phyloP scores from a whole-genome alignment of 2,113 vertebrate genomes.

The Urocynchramus pylzowi region DNA sequence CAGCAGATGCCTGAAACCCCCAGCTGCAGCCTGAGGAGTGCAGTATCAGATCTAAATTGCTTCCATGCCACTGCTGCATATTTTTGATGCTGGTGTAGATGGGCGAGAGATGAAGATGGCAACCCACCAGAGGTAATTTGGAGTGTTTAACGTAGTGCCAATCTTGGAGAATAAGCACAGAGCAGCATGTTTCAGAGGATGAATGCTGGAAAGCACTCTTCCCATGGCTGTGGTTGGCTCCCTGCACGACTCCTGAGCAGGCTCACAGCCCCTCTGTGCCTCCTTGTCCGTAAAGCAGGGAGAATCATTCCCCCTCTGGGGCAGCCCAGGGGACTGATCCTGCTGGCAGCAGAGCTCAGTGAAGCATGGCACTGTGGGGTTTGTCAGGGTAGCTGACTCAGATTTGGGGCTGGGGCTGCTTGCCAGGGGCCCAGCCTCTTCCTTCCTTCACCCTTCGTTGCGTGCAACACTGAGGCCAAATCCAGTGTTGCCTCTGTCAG shows the following conservation, averaged over 20 bases:
- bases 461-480: accelerated
- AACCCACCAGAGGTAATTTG: neutral
- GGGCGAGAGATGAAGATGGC: neutral
- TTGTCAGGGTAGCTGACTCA: neutral
- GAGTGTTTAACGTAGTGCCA: neutral
- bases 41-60: slow-evolving; percentile 25
- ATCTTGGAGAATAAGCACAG: neutral
- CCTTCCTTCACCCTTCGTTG: neutral
- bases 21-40: neutral
- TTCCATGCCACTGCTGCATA: slow-evolving; percentile 15
- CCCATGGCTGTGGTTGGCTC: neutral
- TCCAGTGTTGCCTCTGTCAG: neutral
- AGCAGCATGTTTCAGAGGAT: neutral
- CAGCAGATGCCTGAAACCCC: slow-evolving; percentile 31
- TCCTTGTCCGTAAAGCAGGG: neutral
- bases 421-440: neutral
- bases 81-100: neutral
- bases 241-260: neutral
- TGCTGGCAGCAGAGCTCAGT: neutral
- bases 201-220: neutral
- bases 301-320: neutral
- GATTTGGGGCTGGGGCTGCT: neutral
- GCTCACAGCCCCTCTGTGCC: accelerated
- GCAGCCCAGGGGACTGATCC: neutral
- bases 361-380: neutral